These are phyloP conservation scores for Meiosimyza decipiens DNA, from an alignment of 2,888 invertebrate genomes.

Conservation along the genomic window DNA sequence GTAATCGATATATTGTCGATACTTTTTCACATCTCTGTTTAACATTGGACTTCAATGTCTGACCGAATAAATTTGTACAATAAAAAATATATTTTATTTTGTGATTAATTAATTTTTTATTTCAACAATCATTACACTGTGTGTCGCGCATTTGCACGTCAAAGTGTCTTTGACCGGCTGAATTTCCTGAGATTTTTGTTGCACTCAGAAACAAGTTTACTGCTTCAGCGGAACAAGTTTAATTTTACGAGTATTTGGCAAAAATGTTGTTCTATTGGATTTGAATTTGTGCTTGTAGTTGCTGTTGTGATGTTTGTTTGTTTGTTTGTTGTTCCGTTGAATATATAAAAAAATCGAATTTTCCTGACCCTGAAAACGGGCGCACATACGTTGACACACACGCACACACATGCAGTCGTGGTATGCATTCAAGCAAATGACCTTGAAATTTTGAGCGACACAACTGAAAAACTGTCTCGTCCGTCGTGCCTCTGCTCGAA, in stretches of 20 bases:
- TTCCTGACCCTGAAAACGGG: slow-evolving; percentile 61
- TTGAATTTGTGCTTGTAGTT: neutral
- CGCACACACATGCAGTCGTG: slow-evolving; percentile 27
- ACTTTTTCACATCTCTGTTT: no score
- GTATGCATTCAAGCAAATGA: slow-evolving; percentile 33
- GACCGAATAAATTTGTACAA: no score
- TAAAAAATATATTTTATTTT: no score
- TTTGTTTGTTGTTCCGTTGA: neutral
- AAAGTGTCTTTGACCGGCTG: slow-evolving; percentile 43
- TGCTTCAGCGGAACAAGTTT: slow-evolving; percentile 34
- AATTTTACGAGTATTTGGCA: slow-evolving; percentile 24
- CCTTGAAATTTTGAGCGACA: slow-evolving; percentile 42
- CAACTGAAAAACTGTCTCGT: slow-evolving; percentile 32
- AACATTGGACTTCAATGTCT: no score
- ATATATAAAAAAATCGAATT: slow-evolving; percentile 56
- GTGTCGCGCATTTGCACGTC: neutral
- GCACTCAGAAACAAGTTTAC: neutral
- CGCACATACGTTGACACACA: slow-evolving; percentile 43
- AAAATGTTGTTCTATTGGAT: slow-evolving; percentile 14
- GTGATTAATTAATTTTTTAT: neutral
- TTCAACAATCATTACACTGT: no score
- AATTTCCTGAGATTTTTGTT: slow-evolving; percentile 36
- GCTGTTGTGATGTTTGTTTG: neutral
- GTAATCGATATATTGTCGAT: no score
- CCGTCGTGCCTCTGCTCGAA: neutral